Base-by-base conservation (phyloP, 2,888 invertebrate species). In the Meiosimyza platycephala region DNA sequence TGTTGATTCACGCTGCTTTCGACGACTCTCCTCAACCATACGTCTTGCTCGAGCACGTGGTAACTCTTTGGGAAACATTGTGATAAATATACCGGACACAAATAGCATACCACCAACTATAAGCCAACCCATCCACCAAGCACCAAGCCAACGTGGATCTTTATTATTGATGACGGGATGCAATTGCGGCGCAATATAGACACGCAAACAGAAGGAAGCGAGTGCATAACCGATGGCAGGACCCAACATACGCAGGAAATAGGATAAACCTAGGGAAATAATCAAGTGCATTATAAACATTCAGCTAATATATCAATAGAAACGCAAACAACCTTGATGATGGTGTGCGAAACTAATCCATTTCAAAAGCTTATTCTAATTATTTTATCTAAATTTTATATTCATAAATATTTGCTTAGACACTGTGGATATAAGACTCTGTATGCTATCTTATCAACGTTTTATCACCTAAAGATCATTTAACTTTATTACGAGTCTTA, bases 91-190 rank as follows among this genome's bases (percentile, higher is more conserved):
- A 0, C 92, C 90, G 12, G 91, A 90, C 9, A 91, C 75, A 57
- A 91, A 88, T 18, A 92, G 86, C 3, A 91, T 83, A 0, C 89
- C 83, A 15, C 90, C 91, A 57, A 93, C 85, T 16, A 93, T 89
- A 28, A 93, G 87, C 91, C 93, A 93, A 1, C 93, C 93, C 62
- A 93, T 82, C 94, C 94, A 94, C 94, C 94, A 94, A n/a, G 94
- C 94, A 1, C 94, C 94, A 59, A 94, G 86, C 94, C 94, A 94
- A 77, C 93, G 89, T 0, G 93, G 93, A 87, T 94, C 93, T 71
- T 89, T 88, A 73, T 89, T 90, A 18, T 89, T 89, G 74, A 94
- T 91, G 2, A 90, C 90, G 6, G 92, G 92, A 55, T 90, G 91
- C 73, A 92, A 82, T 11, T 89, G 88, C 3, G 92, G 92, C 6